Evolutionary conservation across 2,113 vertebrate species (phyloP), one percentile per base, ranked within the genome.

Genomic region (Notiomystis cincta): DNA sequence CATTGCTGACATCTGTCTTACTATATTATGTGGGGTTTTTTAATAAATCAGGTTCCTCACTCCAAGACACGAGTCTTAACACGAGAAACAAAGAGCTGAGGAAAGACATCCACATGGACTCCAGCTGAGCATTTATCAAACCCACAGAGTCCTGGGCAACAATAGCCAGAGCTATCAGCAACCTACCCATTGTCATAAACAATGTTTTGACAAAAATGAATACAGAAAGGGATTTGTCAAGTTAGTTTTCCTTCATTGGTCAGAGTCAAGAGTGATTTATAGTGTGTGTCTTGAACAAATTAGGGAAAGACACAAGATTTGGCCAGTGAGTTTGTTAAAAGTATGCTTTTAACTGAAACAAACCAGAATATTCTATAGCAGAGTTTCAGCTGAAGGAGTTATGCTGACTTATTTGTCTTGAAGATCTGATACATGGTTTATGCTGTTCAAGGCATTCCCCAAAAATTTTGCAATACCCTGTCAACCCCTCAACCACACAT

Each of bases 61-160:
- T 93, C 24, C 44, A 62, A 97, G 64, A 53, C 91, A 93, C 90
- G 95, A 95, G 93, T 92, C 86, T 95, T 69, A 94, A 91, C 95
- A 37, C 3, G 93, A 97, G 95, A 86, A 95, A 87, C 61, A 80
- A 89, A 69, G 4, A 85, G 87, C 28, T 35, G 24, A 92, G 66
- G 83, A 91, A 93, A 95, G 64, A 73, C 79, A 79, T 60, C 94
- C 33, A 23, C 94, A 44, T 38, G 94, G 95, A 94, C 62, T 53
- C 28, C 27, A 84, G 88, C 71, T 89, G 78, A 94, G 72, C 10
- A 14, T 22, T 65, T 6, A 86, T 48, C 86, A 94, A 95, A 69
- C 71, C 93, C 86, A 10, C 79, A 15, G 37, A 31, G 80, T 56
- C n/a, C 70, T 82, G 90, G 90, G 87, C 85, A 93, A 7, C 57